Percentiles rank a stretch among this genome's conserved stretches.
Evolutionary conservation across 2,888 invertebrate genomes (phyloP).

Genomic region (Lasioglossum zephyrum): DNA sequence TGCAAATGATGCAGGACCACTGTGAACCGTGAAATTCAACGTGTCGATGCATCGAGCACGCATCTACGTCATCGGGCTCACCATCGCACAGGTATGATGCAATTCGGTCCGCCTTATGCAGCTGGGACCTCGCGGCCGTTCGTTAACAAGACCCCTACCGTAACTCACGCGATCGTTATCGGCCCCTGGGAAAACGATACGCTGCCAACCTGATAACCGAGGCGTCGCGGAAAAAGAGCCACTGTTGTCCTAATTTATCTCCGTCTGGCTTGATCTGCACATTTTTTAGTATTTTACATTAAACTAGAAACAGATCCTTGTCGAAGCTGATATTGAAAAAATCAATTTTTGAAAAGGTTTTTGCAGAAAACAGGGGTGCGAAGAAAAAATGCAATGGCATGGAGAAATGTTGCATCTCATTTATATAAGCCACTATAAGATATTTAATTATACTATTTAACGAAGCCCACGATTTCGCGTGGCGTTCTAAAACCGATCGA

Average conservation of each 20-base stretch:
- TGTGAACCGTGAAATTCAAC: conserved; percentile 45
- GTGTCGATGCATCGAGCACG: conserved; percentile 31
- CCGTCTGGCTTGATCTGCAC: too few species aligned
- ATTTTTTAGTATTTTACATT: too few species aligned
- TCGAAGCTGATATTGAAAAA: too few species aligned
- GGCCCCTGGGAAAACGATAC: conserved; percentile 64
- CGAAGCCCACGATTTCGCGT: background rate
- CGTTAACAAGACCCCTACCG: conserved; percentile 57
- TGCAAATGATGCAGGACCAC: too few species aligned
- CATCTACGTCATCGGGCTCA: conserved; percentile 52
- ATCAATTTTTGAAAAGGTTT: too few species aligned
- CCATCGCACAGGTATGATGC: conserved; percentile 47
- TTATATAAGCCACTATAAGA: background rate
- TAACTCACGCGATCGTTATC: conserved; percentile 69
- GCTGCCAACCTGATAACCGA: conserved; percentile 3
- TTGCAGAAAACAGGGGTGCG: background rate
- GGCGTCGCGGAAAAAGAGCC: background rate
- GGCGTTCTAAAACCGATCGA: background rate
- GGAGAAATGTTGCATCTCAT: background rate
- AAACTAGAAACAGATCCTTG: too few species aligned
- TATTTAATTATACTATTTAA: background rate
- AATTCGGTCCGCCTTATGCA: conserved; percentile 54
- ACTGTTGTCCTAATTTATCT: background rate
- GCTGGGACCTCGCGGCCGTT: conserved; percentile 47
- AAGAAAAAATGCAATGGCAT: background rate